These are phyloP conservation scores for Sebastes matsubarae DNA, from an alignment of 2,797 vertebrate genomes.

Conservation along the genomic window DNA sequence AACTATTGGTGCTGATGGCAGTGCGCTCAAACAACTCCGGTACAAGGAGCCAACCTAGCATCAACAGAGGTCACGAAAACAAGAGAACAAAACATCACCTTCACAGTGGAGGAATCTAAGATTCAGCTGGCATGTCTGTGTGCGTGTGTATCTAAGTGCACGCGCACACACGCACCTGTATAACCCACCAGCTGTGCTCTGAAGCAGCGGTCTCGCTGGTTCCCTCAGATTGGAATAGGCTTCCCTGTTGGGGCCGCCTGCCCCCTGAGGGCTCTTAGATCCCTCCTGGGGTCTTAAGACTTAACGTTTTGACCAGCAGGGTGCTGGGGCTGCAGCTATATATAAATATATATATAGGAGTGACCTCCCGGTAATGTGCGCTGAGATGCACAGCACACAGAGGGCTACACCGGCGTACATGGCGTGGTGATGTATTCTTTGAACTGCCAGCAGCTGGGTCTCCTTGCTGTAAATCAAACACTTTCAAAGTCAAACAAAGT, in stretches of 20 bases:
- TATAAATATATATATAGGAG: constrained; percentile 21
- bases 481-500: constrained; percentile 83
- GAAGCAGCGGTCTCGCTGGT: constrained; percentile 68
- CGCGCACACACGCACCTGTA: constrained; percentile 28
- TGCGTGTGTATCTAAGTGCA: not conserved
- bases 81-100: constrained; percentile 62
- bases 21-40: constrained; percentile 38
- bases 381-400: constrained; percentile 36
- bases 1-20: constrained; percentile 33
- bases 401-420: constrained; percentile 36
- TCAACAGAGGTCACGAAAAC: constrained; percentile 49
- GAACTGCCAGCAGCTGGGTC: constrained; percentile 69
- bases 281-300: constrained; percentile 61
- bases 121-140: constrained; percentile 32
- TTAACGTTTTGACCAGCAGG: constrained; percentile 46
- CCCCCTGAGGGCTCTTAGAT: constrained; percentile 65
- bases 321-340: constrained; percentile 12
- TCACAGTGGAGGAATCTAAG: constrained; percentile 45
- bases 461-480: constrained; percentile 78
- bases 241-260: constrained; percentile 53
- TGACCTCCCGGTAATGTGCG: constrained; percentile 45
- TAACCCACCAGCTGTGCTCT: constrained; percentile 74
- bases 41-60: constrained; percentile 31
- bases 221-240: constrained; percentile 70
- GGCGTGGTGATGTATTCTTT: constrained; percentile 63